A percentile compares a stretch with the other conserved stretches of the same genome.
These are phyloP conservation scores for Paratrypauchen microcephalus DNA, from an alignment of 2,797 vertebrate genomes.

Conservation along the genomic window DNA sequence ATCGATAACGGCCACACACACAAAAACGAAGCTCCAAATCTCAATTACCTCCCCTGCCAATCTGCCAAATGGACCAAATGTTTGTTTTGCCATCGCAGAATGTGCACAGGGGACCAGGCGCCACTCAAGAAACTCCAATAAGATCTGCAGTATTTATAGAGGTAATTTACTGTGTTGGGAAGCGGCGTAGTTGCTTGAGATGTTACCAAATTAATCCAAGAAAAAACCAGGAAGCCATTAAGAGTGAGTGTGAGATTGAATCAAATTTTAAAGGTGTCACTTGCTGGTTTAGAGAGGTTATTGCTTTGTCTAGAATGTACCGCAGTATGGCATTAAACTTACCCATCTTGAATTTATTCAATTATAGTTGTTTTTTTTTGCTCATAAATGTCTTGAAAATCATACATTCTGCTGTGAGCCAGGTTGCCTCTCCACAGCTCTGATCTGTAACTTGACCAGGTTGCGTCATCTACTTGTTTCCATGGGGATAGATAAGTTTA, in stretches of 20 bases:
- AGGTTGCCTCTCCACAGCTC: too few species aligned
- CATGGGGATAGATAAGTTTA: too few species aligned
- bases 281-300: background rate
- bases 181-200: background rate
- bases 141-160: constrained; percentile 8
- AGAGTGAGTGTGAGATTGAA: background rate
- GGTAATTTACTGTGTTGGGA: constrained; percentile 7
- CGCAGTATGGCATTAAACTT: too few species aligned
- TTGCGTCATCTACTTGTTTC: too few species aligned
- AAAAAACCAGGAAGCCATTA: background rate
- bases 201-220: background rate
- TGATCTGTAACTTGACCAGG: too few species aligned
- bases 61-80: constrained; percentile 38
- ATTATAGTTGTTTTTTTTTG: too few species aligned
- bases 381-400: too few species aligned
- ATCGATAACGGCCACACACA: constrained; percentile 59
- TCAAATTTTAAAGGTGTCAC: too few species aligned
- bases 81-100: constrained; percentile 39
- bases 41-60: constrained; percentile 49
- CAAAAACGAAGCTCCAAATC: constrained; percentile 38
- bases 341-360: too few species aligned
- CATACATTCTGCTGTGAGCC: too few species aligned
- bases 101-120: constrained; percentile 32
- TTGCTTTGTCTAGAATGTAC: too few species aligned
- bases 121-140: constrained; percentile 10